phyloP scores from a whole-genome alignment of 2,113 vertebrate species.

The Pardalotus punctatus region DNA sequence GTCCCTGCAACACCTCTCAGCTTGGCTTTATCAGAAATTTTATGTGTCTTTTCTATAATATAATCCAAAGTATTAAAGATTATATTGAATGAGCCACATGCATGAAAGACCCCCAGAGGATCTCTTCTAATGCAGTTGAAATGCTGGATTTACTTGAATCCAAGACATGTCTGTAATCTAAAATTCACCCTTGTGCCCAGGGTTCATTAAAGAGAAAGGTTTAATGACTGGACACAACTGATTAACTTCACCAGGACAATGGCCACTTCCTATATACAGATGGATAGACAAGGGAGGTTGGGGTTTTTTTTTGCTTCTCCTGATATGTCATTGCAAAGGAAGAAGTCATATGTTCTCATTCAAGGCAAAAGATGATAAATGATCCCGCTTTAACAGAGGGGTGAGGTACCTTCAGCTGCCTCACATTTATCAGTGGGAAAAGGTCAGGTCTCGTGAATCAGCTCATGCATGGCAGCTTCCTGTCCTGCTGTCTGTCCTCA shows the following conservation, averaged over 20 bases:
- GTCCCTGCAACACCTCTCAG: neutral
- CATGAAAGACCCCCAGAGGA: neutral
- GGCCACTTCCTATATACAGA: neutral
- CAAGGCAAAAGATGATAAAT: neutral
- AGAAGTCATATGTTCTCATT: neutral
- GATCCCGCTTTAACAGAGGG: neutral
- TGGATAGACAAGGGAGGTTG: neutral
- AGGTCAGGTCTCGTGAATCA: neutral
- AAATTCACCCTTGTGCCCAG: neutral
- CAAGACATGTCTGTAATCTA: neutral
- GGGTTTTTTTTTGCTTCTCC: neutral
- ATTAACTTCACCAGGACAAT: neutral
- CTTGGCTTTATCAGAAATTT: constrained; percentile 1
- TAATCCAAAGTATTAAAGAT: neutral
- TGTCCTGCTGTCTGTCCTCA: neutral
- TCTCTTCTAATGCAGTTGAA: neutral
- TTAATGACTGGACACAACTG: neutral
- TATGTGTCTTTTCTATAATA: neutral
- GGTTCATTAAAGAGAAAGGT: neutral
- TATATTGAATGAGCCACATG: neutral
- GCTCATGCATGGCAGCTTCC: neutral
- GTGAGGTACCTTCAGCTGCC: neutral
- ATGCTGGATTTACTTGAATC: neutral
- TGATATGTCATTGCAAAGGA: neutral
- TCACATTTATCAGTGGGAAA: neutral